Evolutionary conservation across 2,888 invertebrate genomes (phyloP), one percentile per base, ranked within the genome.

Genomic region (Cremastinae sp.): DNA sequence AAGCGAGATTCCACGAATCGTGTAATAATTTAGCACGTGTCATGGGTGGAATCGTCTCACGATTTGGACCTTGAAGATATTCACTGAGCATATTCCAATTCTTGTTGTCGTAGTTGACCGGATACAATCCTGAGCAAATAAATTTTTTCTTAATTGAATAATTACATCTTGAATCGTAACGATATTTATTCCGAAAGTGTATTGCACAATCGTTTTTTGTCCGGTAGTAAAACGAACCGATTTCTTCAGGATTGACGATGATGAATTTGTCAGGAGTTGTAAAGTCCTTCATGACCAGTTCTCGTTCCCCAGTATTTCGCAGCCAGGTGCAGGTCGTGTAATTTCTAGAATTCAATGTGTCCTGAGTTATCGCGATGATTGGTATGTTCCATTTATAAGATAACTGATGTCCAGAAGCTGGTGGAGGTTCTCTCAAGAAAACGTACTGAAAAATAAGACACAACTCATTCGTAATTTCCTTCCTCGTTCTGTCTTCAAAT

Each of bases 201-300:
- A n/a, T n/a, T n/a, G n/a, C n/a, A n/a, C n/a, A n/a, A n/a, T n/a
- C n/a, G n/a, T n/a, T n/a, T n/a, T n/a, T n/a, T n/a, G n/a, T n/a
- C n/a, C n/a, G n/a, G n/a, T n/a, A n/a, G n/a, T n/a, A n/a, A n/a
- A n/a, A n/a, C 90, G 86, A 85, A 94, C 95, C 96, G 78, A 96
- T 96, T 90, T 96, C 96, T 84, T 96, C 96, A 3, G 95, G 94
- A 89, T 96, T 96, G 0, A 96, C 91, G 68, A 96, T 94, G 58
- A 96, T 92, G 84, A 96, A 96, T 61, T 93, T 88, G 58, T 94
- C 90, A 20, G 91, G 90, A 0, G 84, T 87, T 0, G 94, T 93
- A 82, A 94, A 89, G 69, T 92, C 90, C 0, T 84, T 84, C 0
- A 95, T 82, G 7, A 88, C 91, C 0, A 93, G n/a, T n/a, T n/a